Conservation (phyloP, 2,888 invertebrate species). For the Smittia aterrima region DNA sequence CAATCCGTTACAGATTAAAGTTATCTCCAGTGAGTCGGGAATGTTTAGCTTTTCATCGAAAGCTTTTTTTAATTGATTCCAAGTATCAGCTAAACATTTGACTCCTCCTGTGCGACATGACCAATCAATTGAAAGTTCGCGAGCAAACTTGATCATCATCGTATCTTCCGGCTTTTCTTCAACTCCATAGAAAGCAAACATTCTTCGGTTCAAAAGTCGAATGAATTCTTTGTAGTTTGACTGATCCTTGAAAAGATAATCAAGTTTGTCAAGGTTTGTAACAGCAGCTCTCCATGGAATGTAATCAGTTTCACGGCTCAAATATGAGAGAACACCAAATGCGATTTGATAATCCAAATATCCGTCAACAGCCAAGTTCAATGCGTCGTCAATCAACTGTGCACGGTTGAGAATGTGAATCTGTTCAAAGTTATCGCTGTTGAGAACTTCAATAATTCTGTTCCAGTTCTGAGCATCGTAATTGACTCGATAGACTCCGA, state of each 20-base stretch:
- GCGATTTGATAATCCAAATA: constrained; percentile 55
- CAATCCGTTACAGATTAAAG: constrained; percentile 31
- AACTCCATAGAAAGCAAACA: neutral
- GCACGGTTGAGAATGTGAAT: constrained; percentile 60
- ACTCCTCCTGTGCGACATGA: constrained; percentile 19
- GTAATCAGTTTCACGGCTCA: constrained; percentile 62
- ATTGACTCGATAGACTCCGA: constrained; percentile 39
- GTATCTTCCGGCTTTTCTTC: neutral
- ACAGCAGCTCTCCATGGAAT: constrained; percentile 53
- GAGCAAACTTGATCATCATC: neutral
- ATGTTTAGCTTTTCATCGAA: neutral
- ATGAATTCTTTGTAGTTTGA: constrained; percentile 10
- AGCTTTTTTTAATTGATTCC: neutral
- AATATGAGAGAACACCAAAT: constrained; percentile 48
- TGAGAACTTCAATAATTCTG: neutral
- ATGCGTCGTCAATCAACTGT: constrained; percentile 68
- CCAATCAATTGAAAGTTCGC: constrained; percentile 25
- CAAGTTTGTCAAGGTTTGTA: neutral
- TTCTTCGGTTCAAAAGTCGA: neutral
- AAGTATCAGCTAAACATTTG: neutral
- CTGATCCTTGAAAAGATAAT: neutral
- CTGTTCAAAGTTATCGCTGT: constrained; percentile 24
- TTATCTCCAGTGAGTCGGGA: neutral
- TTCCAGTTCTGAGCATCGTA: constrained; percentile 37
- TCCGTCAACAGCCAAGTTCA: constrained; percentile 60